Evolutionary conservation across 92 coral and sea anemone genomes (phyloP), one percentile per base, ranked within the genome.

Genomic region (Palythoa grandis): DNA sequence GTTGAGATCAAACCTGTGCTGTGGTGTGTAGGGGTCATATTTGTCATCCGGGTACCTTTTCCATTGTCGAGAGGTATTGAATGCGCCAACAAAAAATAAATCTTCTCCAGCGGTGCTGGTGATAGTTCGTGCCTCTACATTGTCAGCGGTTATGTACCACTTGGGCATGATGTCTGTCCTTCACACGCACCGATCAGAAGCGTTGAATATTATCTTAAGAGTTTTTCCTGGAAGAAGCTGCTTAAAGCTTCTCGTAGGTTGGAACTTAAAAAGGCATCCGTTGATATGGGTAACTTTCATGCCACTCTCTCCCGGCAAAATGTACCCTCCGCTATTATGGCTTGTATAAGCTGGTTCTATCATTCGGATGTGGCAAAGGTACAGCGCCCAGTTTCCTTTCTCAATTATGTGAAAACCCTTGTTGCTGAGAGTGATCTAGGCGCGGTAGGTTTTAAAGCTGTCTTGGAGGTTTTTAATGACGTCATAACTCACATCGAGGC

Each of bases 81-180:
- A 96, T 60, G 86, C 85, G 20, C 96, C 98, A 40, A 96, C 93
- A 60, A 96, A 96, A 11, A 88, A 87, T 9, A 96, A 82, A 65
- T 91, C 91, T 85, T 96, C 98, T 11, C 92, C 94, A 58, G 96
- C 85, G n/a, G 98, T 96, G 75, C 92, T 96, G 47, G 93, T 92
- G 82, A 96, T 90, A n/a, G 97, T 96, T 29, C 91, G 94, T 56
- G 98, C 98, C 90, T 91, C 87, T 86, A 96, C 86, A 47, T 97
- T 92, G 77, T 96, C 93, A 79, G 95, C 91, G 90, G 96, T 93
- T 75, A 94, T 86, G 54, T 96, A 96, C 93, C 95, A 96, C 83
- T 94, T 96, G 1, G 98, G 98, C 98, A 96, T 96, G 56, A 94
- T 92, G 86, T 96, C 98, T 25, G 98, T 96, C 69, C 93, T 80